Conservation (phyloP, 2,797 vertebrate genomes). For the Rhinichthys osculus region DNA sequence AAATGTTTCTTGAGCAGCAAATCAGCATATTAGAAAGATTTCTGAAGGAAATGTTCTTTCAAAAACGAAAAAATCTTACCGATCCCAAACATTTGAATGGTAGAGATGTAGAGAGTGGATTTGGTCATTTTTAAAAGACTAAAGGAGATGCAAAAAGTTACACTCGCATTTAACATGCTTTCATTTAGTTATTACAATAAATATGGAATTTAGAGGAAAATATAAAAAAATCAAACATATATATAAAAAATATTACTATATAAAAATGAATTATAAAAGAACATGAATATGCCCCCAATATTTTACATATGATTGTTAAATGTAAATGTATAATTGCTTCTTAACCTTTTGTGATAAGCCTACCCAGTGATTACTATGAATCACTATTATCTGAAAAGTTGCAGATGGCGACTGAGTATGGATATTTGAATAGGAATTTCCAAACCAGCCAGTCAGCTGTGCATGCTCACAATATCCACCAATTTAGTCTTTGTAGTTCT, state of each 20-base stretch:
- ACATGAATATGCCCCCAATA: not conserved
- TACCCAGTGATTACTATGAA: constrained; percentile 20
- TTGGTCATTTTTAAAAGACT: not conserved
- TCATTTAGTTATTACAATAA: not conserved
- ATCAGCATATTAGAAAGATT: not conserved
- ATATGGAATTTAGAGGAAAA: not conserved
- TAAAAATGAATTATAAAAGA: not conserved
- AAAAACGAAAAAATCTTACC: not conserved
- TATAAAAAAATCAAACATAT: not conserved
- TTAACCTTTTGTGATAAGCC: constrained; percentile 31
- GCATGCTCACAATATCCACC: constrained; percentile 54
- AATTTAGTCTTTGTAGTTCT: constrained; percentile 56
- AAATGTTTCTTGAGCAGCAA: not conserved
- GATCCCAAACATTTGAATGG: not conserved
- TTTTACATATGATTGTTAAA: not conserved
- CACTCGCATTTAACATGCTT: not conserved
- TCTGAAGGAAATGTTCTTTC: not conserved
- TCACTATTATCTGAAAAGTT: constrained; percentile 49
- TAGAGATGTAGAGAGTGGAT: not conserved
- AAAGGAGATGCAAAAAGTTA: not conserved
- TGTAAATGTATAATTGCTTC: constrained; percentile 7
- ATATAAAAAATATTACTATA: not conserved
- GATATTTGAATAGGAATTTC: constrained; percentile 55
- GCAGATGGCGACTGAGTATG: constrained; percentile 52
- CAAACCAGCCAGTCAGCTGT: constrained; percentile 54